phyloP scores from a whole-genome alignment of 2,797 vertebrate genomes.

The Sparus aurata region DNA sequence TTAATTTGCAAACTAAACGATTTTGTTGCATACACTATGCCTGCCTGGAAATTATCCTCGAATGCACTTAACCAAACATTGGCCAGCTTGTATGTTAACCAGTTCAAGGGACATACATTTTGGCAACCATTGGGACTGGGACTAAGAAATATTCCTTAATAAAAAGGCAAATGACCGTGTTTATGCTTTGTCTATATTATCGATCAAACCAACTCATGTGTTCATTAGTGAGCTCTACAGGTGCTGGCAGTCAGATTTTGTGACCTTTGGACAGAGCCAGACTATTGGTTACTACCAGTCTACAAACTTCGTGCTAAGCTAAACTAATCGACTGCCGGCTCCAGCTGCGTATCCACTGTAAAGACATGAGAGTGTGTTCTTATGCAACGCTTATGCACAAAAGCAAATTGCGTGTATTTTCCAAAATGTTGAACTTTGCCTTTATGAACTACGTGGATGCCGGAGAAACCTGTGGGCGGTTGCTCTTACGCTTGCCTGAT shows the following conservation, averaged over 20 bases:
- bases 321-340: background rate
- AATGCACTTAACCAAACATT: background rate
- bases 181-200: background rate
- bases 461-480: too few species aligned
- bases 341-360: background rate
- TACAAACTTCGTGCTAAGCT: background rate
- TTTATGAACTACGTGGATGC: background rate
- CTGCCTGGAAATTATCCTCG: background rate
- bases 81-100: background rate
- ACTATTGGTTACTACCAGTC: background rate
- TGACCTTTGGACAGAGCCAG: background rate
- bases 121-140: background rate
- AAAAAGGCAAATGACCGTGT: background rate
- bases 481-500: background rate
- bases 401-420: background rate
- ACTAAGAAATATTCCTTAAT: background rate
- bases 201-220: background rate
- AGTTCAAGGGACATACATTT: conserved; percentile 5
- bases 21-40: background rate
- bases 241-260: background rate
- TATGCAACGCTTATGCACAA: background rate
- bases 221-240: background rate
- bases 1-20: background rate
- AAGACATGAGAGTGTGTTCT: background rate
- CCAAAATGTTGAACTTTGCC: background rate